phyloP scores from a whole-genome alignment of 2,888 invertebrate genomes.

The Ennomos quercinarius region DNA sequence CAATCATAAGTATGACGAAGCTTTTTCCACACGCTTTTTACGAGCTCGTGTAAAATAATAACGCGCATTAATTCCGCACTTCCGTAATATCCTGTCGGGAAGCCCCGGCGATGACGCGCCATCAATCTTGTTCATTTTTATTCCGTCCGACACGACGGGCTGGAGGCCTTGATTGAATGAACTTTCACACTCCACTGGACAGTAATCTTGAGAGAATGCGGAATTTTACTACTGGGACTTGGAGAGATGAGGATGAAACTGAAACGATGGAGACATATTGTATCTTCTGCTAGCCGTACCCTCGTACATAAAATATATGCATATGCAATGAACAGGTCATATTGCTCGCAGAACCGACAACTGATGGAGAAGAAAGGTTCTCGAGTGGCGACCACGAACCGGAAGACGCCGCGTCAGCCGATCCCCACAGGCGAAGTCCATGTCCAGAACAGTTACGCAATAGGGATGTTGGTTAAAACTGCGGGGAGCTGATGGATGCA shows the following conservation, averaged over 20 bases:
- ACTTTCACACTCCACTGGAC: conserved; percentile 35
- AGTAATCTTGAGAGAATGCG: conserved; percentile 26
- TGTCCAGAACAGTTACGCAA: too few species aligned
- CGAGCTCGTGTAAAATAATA: conserved; percentile 33
- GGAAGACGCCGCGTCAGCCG: too few species aligned
- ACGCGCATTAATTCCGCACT: conserved; percentile 28
- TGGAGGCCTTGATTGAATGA: conserved; percentile 54
- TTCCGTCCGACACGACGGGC: conserved; percentile 43
- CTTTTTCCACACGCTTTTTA: conserved; percentile 15
- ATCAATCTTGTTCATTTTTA: conserved; percentile 69
- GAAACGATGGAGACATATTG: too few species aligned
- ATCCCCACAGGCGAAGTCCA: too few species aligned
- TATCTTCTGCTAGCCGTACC: too few species aligned
- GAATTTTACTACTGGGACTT: conserved; percentile 13
- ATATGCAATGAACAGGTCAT: too few species aligned
- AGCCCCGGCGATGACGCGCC: conserved; percentile 47
- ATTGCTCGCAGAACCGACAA: too few species aligned
- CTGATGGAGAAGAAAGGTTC: too few species aligned
- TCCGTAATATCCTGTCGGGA: conserved; percentile 32
- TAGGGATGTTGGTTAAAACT: too few species aligned
- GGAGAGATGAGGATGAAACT: background rate
- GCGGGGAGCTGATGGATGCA: too few species aligned
- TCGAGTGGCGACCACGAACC: too few species aligned
- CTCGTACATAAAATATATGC: too few species aligned
- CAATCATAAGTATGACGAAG: conserved; percentile 12